phyloP scores from a whole-genome alignment of 2,888 invertebrate genomes.

The Pyralis farinalis region DNA sequence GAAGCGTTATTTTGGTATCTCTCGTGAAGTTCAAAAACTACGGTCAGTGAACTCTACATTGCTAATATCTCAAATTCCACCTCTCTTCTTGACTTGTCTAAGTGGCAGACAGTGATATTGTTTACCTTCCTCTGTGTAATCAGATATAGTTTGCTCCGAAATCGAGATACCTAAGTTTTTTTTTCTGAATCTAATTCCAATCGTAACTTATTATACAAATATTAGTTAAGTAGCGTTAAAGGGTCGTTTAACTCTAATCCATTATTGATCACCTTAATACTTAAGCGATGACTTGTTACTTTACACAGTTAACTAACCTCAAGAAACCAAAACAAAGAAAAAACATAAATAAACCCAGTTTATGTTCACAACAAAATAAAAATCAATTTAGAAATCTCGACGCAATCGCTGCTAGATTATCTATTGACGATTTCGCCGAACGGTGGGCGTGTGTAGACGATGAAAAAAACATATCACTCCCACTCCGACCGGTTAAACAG shows the following conservation, averaged over 20 bases:
- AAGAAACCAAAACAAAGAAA: slow-evolving; percentile 1
- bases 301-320: slow-evolving; percentile 2
- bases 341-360: slow-evolving; percentile 8
- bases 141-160: no score
- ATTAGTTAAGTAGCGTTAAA: background rate
- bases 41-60: no score
- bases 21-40: no score
- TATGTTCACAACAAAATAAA: slow-evolving; percentile 25
- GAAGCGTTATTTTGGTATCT: no score
- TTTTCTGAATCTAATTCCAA: no score
- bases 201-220: no score
- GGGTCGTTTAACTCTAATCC: background rate
- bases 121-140: no score
- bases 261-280: background rate
- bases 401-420: slow-evolving; percentile 44
- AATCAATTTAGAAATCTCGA: slow-evolving; percentile 52
- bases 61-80: no score
- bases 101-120: no score
- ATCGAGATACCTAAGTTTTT: no score
- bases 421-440: slow-evolving; percentile 53
- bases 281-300: background rate
- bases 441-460: slow-evolving; percentile 69
- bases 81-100: no score
- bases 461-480: slow-evolving; percentile 78
- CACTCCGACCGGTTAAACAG: slow-evolving; percentile 61